A percentile compares a stretch with the other conserved stretches of the same genome.
Evolutionary conservation across 2,113 vertebrate species (phyloP).

Genomic region (Collichthys lucidus): DNA sequence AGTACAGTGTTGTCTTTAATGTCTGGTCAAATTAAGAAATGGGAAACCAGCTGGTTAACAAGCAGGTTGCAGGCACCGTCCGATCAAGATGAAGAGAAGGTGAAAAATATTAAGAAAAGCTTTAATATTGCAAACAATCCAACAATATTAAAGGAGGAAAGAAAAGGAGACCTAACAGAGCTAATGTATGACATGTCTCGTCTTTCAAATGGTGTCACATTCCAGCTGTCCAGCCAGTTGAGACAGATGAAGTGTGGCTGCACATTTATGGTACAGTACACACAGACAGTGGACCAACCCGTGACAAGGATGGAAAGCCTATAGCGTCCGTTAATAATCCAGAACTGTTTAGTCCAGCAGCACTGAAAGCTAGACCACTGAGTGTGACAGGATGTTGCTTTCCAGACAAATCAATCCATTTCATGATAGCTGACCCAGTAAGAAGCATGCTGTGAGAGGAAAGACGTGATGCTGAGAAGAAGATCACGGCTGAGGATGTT

Average conservation of each 20-base stretch:
- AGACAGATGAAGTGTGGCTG: constrained; percentile 29
- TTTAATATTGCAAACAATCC: not conserved
- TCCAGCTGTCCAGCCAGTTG: constrained; percentile 43
- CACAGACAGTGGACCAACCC: constrained; percentile 21
- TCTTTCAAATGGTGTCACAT: constrained; percentile 48
- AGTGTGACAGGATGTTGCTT: constrained; percentile 43
- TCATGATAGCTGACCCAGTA: constrained; percentile 32
- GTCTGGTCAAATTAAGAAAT: constrained; percentile 19
- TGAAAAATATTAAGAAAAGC: not conserved
- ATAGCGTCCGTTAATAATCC: constrained; percentile 35
- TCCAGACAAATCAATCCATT: constrained; percentile 46
- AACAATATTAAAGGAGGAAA: not conserved
- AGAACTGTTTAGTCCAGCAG: constrained; percentile 5
- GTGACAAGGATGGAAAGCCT: constrained; percentile 10
- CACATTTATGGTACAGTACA: constrained; percentile 20
- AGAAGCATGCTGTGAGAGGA: not conserved
- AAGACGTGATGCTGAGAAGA: constrained; percentile 2
- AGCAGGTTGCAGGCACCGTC: not conserved
- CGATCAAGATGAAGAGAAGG: not conserved
- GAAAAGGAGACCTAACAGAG: not conserved
- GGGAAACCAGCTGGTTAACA: constrained; percentile 8
- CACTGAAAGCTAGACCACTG: constrained; percentile 26
- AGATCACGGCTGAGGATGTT: not conserved
- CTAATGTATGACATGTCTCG: not conserved
- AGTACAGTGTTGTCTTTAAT: not conserved